A percentile compares a stretch with the other conserved stretches of the same genome.
Conservation (phyloP, 1,140 invertebrate genomes). For the Episyrphus balteatus region DNA sequence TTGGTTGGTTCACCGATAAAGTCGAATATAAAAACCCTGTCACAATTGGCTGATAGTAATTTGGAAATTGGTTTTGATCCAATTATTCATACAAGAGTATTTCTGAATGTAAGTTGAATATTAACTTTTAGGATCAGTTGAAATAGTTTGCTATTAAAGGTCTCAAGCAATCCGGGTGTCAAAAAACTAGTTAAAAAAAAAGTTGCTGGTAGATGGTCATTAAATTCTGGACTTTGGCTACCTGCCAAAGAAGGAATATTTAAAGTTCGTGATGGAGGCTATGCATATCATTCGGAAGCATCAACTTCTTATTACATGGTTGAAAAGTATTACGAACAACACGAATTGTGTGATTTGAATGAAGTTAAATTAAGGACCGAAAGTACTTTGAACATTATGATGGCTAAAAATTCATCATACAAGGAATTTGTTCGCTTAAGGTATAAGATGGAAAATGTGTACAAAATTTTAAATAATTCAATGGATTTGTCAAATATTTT, state of each 20-base stretch:
- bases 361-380: conserved; percentile 21
- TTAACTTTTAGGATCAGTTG: neutral
- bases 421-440: conserved; percentile 18
- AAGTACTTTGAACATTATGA: conserved; percentile 8
- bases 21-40: conserved; percentile 23
- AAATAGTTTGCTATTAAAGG: conserved; percentile 9
- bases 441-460: conserved; percentile 6
- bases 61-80: conserved; percentile 24
- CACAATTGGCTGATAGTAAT: conserved; percentile 28
- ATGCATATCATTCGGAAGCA: conserved; percentile 22
- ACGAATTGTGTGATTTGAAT: conserved; percentile 31
- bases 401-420: conserved; percentile 16
- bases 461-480: neutral
- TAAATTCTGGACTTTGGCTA: conserved; percentile 15
- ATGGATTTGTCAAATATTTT: neutral
- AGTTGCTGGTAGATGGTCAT: conserved; percentile 12
- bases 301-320: conserved; percentile 20
- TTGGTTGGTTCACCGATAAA: conserved; percentile 20
- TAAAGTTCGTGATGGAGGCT: conserved; percentile 19
- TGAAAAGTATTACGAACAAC: conserved; percentile 17
- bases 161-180: conserved; percentile 19
- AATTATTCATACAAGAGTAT: conserved; percentile 15
- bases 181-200: conserved; percentile 19
- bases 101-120: conserved; percentile 21
- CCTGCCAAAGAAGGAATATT: conserved; percentile 17